Evolutionary conservation across 2,113 vertebrate species (phyloP), one percentile per base, ranked within the genome.

Genomic region (Chelonoidis abingdonii): DNA sequence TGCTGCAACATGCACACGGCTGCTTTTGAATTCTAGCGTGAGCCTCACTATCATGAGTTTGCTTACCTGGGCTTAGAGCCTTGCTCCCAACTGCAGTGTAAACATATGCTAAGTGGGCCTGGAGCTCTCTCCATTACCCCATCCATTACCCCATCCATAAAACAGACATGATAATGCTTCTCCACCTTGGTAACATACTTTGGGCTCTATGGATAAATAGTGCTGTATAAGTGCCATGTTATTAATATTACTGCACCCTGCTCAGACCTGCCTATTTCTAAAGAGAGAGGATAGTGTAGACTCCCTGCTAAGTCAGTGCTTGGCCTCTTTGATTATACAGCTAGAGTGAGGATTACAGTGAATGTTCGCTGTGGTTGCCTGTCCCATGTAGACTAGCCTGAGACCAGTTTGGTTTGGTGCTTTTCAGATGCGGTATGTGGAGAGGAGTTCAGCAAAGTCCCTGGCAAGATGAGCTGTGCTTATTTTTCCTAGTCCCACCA

Each of bases 101-200:
- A 31, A 65, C 62, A 65, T 65, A 65, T 14, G 14, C 29, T 65
- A 54, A 89, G 13, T 81, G 93, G 57, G 52, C 89, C 91, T 93
- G 86, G 81, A 65, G 31, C 62, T 65, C 14, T 35, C 62, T 41
- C 72, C 5, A 38, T 72, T 44, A 41, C 17, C 35, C 38, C 21
- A 24, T 38, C 69, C 24, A 38, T 72, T 41, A 41, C 16, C 35
- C 38, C 21, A 24, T 38, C n/a, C 24, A 21, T 41, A 5, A 75
- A 75, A 75, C 88, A 22, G 84, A 53, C 92, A 81, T 95, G 91
- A 83, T 97, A 96, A 88, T 84, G 10, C 44, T n/a, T 25, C 53
- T 96, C 96, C 95, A 97, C 93, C 80, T 56, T 94, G 92, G 90
- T 87, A 87, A 95, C 90, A 94, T 90, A 91, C 92, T 93, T 1